A percentile compares a stretch with the other conserved stretches of the same genome.
These are phyloP conservation scores for Drosophila demipolita DNA, from an alignment of 2,888 invertebrate species.

Conservation along the genomic window DNA sequence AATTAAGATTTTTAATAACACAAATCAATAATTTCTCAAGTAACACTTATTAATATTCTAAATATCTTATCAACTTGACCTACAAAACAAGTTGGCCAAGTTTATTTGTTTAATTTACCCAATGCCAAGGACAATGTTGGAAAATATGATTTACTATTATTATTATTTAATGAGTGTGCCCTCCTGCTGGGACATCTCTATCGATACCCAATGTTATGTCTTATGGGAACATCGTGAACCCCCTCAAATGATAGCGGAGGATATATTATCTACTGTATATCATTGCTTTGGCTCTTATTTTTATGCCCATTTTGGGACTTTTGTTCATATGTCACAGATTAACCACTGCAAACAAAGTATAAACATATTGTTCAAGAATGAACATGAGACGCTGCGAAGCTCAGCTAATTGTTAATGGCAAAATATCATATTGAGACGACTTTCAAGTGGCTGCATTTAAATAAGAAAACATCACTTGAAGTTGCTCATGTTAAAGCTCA, in stretches of 20 bases:
- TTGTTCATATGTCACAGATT: not conserved
- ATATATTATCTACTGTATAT: slow-evolving; percentile 80
- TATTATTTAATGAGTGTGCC: slow-evolving; percentile 84
- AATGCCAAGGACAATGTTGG: slow-evolving; percentile 62
- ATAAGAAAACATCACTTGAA: too few relatives aligned
- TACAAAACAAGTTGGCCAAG: slow-evolving; percentile 52
- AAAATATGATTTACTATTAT: slow-evolving; percentile 85
- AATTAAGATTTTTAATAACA: not conserved
- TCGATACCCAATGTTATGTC: slow-evolving; percentile 83
- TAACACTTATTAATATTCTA: not conserved
- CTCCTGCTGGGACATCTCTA: slow-evolving; percentile 82
- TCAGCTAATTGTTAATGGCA: too few relatives aligned
- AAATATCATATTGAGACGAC: too few relatives aligned
- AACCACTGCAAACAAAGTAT: slow-evolving; percentile 7
- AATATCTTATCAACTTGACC: slow-evolving; percentile 11
- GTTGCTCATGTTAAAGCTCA: too few relatives aligned
- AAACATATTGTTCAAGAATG: slow-evolving; percentile 9
- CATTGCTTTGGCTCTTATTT: slow-evolving; percentile 8
- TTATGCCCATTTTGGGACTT: slow-evolving; percentile 6
- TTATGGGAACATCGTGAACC: slow-evolving; percentile 80
- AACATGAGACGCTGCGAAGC: too few relatives aligned
- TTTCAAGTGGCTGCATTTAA: too few relatives aligned
- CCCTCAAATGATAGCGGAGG: slow-evolving; percentile 76
- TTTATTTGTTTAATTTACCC: slow-evolving; percentile 72
- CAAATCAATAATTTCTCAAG: not conserved